Percentiles rank a stretch among this genome's conserved stretches.
Evolutionary conservation across 2,797 vertebrate genomes (phyloP).

Genomic region (Salmo trutta): DNA sequence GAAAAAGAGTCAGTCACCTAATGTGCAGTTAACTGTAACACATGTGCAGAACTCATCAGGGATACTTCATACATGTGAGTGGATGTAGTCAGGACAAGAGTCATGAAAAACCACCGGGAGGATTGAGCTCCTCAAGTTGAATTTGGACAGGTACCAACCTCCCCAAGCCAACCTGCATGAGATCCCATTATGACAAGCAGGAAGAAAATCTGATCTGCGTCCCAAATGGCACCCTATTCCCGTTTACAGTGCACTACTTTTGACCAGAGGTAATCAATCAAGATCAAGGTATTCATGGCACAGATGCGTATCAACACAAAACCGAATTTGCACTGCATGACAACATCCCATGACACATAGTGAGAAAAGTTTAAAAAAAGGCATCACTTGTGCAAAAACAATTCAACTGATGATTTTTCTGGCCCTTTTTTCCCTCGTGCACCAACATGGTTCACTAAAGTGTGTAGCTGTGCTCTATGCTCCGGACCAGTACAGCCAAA

Average conservation of each 20-base stretch:
- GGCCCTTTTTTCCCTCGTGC: not conserved
- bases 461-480: not conserved
- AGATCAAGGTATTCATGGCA: no score
- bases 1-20: conserved; percentile 59
- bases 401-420: not conserved
- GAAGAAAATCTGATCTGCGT: not conserved
- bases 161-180: conserved; percentile 74
- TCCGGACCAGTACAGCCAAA: no score
- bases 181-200: not conserved
- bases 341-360: no score
- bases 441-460: not conserved
- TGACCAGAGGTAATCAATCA: no score
- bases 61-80: conserved; percentile 74
- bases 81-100: conserved; percentile 60
- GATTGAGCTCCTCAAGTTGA: conserved; percentile 72
- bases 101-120: conserved; percentile 49
- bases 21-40: conserved; percentile 57
- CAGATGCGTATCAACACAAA: no score
- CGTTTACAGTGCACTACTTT: no score
- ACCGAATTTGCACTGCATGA: no score
- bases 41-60: conserved; percentile 73
- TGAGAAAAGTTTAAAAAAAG: no score
- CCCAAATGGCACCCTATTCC: not conserved
- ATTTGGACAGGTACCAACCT: conserved; percentile 75
- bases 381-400: no score